These are phyloP conservation scores for Eumeta japonica DNA, from an alignment of 1,140 invertebrate genomes.

Conservation along the genomic window DNA sequence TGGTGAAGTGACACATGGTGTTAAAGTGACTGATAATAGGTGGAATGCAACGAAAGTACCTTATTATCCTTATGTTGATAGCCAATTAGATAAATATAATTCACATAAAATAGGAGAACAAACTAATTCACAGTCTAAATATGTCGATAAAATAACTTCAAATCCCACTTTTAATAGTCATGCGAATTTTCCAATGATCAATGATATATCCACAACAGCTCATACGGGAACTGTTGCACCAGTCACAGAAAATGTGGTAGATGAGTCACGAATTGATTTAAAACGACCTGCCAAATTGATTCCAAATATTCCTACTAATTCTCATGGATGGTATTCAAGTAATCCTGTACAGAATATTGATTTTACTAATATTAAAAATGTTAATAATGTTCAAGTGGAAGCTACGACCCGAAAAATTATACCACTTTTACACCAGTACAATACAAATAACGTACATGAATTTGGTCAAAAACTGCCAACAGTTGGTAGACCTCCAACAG, in stretches of 20 bases:
- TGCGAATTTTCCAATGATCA: slow-evolving; percentile 51
- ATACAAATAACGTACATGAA: slow-evolving; percentile 24
- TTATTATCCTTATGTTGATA: no score
- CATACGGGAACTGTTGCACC: slow-evolving; percentile 14
- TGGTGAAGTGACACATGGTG: neutral
- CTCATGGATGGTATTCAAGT: slow-evolving; percentile 52
- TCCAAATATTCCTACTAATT: slow-evolving; percentile 40
- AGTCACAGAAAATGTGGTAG: slow-evolving; percentile 20
- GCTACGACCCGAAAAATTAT: slow-evolving; percentile 45
- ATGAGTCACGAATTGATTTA: slow-evolving; percentile 15
- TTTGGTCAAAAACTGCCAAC: slow-evolving; percentile 46
- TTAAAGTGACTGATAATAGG: slow-evolving; percentile 20
- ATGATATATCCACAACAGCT: slow-evolving; percentile 20
- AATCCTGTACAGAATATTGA: slow-evolving; percentile 23
- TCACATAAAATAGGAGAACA: no score
- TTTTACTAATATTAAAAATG: slow-evolving; percentile 31
- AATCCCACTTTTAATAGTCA: slow-evolving; percentile 51
- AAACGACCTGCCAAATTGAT: slow-evolving; percentile 28
- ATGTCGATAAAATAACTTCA: no score
- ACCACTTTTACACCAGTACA: slow-evolving; percentile 40
- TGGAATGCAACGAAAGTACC: no score
- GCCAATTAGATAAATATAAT: no score
- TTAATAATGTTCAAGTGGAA: slow-evolving; percentile 36
- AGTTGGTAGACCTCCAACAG: slow-evolving; percentile 27
- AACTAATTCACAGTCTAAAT: no score